These are phyloP conservation scores for Mimumesa dahlbomi DNA, from an alignment of 2,888 invertebrate genomes.

Conservation along the genomic window DNA sequence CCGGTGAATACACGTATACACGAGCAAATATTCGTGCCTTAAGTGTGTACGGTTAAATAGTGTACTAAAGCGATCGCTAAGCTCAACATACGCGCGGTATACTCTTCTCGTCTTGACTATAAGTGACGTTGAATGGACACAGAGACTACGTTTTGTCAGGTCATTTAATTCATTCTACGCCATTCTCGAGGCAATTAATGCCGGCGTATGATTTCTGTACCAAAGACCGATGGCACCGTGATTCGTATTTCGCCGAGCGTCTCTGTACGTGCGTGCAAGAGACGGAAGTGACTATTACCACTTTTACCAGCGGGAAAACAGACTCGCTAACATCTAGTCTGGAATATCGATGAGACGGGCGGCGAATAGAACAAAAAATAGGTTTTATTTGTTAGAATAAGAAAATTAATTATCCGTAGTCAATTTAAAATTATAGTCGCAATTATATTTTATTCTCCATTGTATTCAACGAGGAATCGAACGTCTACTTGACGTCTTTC, in stretches of 20 bases:
- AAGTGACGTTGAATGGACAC: conserved; percentile 60
- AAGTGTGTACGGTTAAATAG: not conserved
- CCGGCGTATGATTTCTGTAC: conserved; percentile 8
- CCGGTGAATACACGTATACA: too few relatives aligned
- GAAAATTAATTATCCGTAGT: too few relatives aligned
- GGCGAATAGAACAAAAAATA: too few relatives aligned
- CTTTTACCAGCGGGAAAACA: conserved; percentile 52
- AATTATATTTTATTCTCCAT: too few relatives aligned
- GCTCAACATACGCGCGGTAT: conserved; percentile 36
- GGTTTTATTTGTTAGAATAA: too few relatives aligned
- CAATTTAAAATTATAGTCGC: too few relatives aligned
- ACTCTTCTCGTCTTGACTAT: conserved; percentile 19
- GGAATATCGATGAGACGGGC: conserved; percentile 41
- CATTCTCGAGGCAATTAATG: conserved; percentile 49
- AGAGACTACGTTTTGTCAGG: conserved; percentile 58
- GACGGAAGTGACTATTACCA: conserved; percentile 65
- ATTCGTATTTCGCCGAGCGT: conserved; percentile 14
- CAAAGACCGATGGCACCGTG: conserved; percentile 21
- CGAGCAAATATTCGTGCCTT: not conserved
- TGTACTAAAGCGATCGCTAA: conserved; percentile 10
- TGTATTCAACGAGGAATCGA: too few relatives aligned
- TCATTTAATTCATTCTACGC: conserved; percentile 49
- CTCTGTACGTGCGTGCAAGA: conserved; percentile 39
- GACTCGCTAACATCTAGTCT: conserved; percentile 34
- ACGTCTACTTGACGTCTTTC: too few relatives aligned